Conservation (phyloP, 2,888 invertebrate species). For the Drosophila maculinotata region DNA sequence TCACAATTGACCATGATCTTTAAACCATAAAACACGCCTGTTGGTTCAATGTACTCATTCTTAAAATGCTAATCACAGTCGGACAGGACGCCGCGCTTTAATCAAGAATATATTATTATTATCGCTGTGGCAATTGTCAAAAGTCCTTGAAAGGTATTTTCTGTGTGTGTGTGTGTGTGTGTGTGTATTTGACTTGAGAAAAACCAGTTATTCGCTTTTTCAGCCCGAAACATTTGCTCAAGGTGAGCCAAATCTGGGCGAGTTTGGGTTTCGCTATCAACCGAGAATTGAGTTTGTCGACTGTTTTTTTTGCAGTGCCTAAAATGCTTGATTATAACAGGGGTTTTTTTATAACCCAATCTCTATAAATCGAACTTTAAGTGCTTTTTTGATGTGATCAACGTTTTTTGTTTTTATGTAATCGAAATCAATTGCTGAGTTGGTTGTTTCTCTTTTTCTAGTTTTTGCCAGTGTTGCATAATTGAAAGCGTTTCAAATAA, state of each 20-base stretch:
- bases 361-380: no score
- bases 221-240: constrained; percentile 34
- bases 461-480: constrained; percentile 53
- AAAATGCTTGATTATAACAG: no score
- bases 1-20: constrained; percentile 29
- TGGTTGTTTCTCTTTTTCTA: constrained; percentile 12
- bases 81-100: constrained; percentile 16
- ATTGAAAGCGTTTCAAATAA: constrained; percentile 49
- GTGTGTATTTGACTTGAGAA: constrained; percentile 5
- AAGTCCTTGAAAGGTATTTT: constrained; percentile 48
- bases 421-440: constrained; percentile 24
- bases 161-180: neutral
- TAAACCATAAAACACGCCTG: constrained; percentile 21
- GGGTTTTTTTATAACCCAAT: no score
- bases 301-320: neutral
- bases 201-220: constrained; percentile 39
- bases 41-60: constrained; percentile 42
- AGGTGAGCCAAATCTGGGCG: constrained; percentile 43
- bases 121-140: constrained; percentile 39
- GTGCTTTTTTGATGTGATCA: neutral
- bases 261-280: constrained; percentile 18
- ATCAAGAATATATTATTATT: constrained; percentile 39
- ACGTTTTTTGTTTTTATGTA: constrained; percentile 24
- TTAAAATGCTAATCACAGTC: constrained; percentile 38
- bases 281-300: constrained; percentile 19